Evolutionary conservation across 2,888 invertebrate species (phyloP), one percentile per base, ranked within the genome.

Genomic region (Nomada ferruginata): DNA sequence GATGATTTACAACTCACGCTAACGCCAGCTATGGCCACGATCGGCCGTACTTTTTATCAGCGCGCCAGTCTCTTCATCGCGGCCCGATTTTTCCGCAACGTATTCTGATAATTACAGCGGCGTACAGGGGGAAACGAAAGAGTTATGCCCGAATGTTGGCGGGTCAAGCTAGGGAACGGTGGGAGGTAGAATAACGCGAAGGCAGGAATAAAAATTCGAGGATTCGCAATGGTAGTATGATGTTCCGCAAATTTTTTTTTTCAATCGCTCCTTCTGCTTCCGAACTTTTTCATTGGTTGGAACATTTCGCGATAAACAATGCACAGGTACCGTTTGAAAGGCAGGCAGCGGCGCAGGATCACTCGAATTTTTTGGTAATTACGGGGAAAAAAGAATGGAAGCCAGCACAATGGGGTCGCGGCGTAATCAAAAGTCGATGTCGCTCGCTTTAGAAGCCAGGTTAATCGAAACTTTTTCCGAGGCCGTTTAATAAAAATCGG

Each of bases 51-150:
- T 78, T 80, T 81, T 82, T 79, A 84, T 83, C 76, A 66, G 55
- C 76, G 64, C 64, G 60, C 23, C 60, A 42, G 70, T 23, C 78
- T 72, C 76, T 75, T 84, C 74, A 77, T 84, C 75, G 55, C 63
- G 74, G 20, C 73, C 42, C 59, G 72, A 77, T 81, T 69, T 60
- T 78, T 29, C 53, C 29, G 65, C 29, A 71, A 77, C 69, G 59
- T 52, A 77, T 77, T 55, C 71, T 66, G 76, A 85, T 85, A 84
- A 84, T 84, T 84, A 85, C 81, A 85, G 57, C 76, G n/a, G 7
- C 36, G 47, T 61, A 29, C 29, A 61, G 50, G 42, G 20, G 57
- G 44, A 15, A 23, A 20, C 42, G 47, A 36, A 13, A 23, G 63
- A 13, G 47, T 47, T 47, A 47, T 47, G 47, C 3, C 11, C 15